Base-by-base conservation (phyloP, 2,113 vertebrate species). In the Electrona antarctica region DNA sequence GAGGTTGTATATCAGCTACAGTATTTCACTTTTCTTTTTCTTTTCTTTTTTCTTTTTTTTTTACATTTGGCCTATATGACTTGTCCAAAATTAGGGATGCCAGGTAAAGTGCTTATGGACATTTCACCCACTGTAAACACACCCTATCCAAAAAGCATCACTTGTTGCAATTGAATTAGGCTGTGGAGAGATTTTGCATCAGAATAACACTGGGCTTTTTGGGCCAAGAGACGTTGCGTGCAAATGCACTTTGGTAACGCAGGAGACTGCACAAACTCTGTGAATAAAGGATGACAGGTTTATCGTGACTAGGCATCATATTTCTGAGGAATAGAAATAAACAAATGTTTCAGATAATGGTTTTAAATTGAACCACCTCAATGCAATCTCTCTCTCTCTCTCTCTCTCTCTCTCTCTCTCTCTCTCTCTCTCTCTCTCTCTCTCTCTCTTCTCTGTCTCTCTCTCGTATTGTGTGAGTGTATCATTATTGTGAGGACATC, bases 291-390 rank as follows among this genome's bases (percentile, higher is more conserved):
- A 62, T 71, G 69, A 58, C 77, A 41, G 71, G 56, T 81, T 85
- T 85, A 85, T 90, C 79, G 33, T 67, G 45, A 9, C 78, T 71
- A 67, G 62, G 9, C 76, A 78, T 87, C 11, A 41, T 64, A 64
- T 78, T 73, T 77, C 62, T 68, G 68, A 74, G 49, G 50, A 70
- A 58, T 60, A 47, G 65, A 64, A 79, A 74, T 7, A 57, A 67
- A 60, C 47, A 46, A 15, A 28, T 67, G 7, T 79, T 68, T 68
- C 7, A 56, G 65, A 74, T 79, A 41, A 41, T 41, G 33, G 33
- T 41, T 41, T 41, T 41, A 41, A 41, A 41, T 3, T 41, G 33
- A 41, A 41, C 33, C 33, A 3, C 33, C 33, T 41, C 33, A 41
- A 41, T 41, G 3, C 1, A 41, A 41, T 12, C 3, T 60, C 65